Conservation (phyloP, 2,888 invertebrate species). For the Hesperia comma region DNA sequence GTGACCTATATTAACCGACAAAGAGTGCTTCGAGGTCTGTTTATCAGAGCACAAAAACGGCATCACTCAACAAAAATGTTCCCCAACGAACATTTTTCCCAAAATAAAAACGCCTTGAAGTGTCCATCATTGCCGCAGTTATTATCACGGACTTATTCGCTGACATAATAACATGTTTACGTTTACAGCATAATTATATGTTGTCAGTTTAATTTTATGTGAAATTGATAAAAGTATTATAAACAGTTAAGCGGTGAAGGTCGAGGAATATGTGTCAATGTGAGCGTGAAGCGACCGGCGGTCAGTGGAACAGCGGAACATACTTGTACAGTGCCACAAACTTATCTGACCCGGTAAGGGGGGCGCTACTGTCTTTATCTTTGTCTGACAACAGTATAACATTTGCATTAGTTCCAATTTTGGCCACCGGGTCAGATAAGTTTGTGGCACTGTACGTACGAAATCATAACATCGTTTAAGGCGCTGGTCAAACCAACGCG, state of each 20-base stretch:
- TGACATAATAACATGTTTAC: slow-evolving; percentile 26
- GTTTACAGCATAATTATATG: slow-evolving; percentile 28
- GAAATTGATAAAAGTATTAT: slow-evolving; percentile 27
- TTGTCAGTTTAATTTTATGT: slow-evolving; percentile 13
- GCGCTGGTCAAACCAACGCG: not conserved
- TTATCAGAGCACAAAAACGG: no score
- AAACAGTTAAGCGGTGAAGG: slow-evolving; percentile 21
- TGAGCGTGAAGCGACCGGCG: slow-evolving; percentile 23
- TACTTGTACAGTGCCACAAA: no score
- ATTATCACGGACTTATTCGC: not conserved
- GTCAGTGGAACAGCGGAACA: not conserved
- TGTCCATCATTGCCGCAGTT: not conserved
- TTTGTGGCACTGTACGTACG: no score
- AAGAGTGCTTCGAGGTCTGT: no score
- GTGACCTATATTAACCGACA: no score
- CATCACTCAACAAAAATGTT: no score
- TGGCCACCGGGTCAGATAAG: no score
- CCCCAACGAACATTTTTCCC: not conserved
- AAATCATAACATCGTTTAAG: not conserved
- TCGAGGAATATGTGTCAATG: slow-evolving; percentile 26
- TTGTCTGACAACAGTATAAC: no score
- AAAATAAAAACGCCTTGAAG: not conserved
- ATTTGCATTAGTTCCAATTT: no score
- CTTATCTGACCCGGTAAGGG: no score
- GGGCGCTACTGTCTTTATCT: no score